Evolutionary conservation across 2,797 vertebrate genomes (phyloP).

Genomic region (Parotocinclus haroldoi): DNA sequence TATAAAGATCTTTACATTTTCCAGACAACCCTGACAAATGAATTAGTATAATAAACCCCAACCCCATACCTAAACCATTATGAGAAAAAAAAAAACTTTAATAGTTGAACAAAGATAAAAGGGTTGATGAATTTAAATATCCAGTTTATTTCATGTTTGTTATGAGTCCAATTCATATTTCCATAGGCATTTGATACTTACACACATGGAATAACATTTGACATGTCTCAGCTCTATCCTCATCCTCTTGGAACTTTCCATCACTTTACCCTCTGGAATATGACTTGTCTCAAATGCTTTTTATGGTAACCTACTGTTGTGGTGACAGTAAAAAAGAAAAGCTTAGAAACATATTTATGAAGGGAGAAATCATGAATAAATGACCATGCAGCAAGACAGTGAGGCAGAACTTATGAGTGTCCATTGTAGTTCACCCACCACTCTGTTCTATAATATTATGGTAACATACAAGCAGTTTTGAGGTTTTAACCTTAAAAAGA

Average conservation of each 20-base stretch:
- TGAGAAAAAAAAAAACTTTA: conserved; percentile 14
- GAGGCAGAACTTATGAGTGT: conserved; percentile 52
- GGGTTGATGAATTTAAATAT: conserved; percentile 50
- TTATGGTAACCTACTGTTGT: conserved; percentile 43
- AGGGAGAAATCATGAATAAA: conserved; percentile 55
- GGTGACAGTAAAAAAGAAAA: conserved; percentile 46
- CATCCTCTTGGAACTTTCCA: conserved; percentile 37
- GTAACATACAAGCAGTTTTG: conserved; percentile 42
- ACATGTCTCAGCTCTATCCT: conserved; percentile 3
- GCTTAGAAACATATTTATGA: conserved; percentile 31
- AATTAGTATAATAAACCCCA: conserved; percentile 14
- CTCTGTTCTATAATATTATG: conserved; percentile 43
- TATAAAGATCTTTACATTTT: background rate
- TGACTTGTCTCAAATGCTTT: conserved; percentile 30
- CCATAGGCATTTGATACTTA: conserved; percentile 21
- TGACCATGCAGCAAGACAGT: conserved; percentile 54
- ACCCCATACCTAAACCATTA: conserved; percentile 5
- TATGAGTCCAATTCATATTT: conserved; percentile 44
- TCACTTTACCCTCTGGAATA: conserved; percentile 37
- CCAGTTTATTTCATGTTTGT: conserved; percentile 27
- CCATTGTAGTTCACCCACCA: conserved; percentile 30
- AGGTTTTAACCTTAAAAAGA: conserved; percentile 24
- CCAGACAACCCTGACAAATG: conserved; percentile 2
- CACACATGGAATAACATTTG: conserved; percentile 38
- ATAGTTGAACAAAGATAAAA: conserved; percentile 36